Evolutionary conservation across 1,140 invertebrate genomes (phyloP).

Genomic region (Acromyrmex heyeri): DNA sequence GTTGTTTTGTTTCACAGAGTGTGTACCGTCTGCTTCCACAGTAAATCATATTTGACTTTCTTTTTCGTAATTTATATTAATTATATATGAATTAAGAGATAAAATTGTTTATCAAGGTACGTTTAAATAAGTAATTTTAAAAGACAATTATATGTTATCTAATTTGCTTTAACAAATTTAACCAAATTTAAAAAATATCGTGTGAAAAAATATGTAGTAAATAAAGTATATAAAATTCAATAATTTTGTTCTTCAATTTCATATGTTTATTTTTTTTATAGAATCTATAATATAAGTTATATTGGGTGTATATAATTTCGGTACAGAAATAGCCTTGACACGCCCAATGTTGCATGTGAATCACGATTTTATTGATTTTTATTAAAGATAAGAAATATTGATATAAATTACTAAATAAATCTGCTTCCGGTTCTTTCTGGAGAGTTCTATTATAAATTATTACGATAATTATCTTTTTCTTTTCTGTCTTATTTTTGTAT

Average conservation of each 20-base stretch:
- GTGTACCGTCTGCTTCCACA: neutral
- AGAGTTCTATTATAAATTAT: neutral
- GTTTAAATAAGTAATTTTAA: neutral
- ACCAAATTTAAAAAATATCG: neutral
- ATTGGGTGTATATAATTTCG: neutral
- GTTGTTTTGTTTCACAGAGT: neutral
- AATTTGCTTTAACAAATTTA: neutral
- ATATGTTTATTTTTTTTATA: neutral
- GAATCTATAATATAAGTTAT: neutral
- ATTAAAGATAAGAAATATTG: neutral
- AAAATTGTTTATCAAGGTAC: neutral
- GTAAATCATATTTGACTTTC: neutral
- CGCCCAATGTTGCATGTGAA: neutral
- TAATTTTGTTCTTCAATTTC: neutral
- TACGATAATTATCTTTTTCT: neutral
- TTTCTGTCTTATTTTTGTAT: neutral
- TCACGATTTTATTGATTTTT: neutral
- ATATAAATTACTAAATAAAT: neutral
- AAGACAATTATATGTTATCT: neutral
- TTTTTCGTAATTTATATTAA: neutral
- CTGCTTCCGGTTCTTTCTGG: neutral
- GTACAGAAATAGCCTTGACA: neutral
- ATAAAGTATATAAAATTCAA: neutral
- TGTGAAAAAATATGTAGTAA: neutral
- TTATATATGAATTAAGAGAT: neutral